A percentile compares a stretch with the other conserved stretches of the same genome.
Conservation (phyloP, 2,113 vertebrate species). For the Nanorana parkeri region DNA sequence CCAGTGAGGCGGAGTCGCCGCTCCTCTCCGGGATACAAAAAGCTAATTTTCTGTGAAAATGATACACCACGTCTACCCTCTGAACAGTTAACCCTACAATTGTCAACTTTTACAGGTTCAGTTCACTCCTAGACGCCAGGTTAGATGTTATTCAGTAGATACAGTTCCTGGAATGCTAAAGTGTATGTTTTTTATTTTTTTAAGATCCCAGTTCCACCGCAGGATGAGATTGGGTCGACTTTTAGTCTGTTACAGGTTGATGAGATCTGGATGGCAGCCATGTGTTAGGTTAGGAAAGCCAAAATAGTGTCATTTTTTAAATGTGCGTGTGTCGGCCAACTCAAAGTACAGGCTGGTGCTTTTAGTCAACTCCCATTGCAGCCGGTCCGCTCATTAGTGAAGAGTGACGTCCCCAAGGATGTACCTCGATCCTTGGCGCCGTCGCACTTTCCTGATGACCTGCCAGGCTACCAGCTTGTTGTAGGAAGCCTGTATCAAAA, state of each 20-base stretch:
- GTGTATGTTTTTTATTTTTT: slow-evolving; percentile 7
- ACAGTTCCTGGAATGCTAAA: slow-evolving; percentile 38
- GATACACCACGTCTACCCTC: slow-evolving; percentile 58
- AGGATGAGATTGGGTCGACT: neutral
- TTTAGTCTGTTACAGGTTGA: slow-evolving; percentile 17
- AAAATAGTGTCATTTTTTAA: neutral
- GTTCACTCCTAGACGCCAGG: slow-evolving; percentile 67
- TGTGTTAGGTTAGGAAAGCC: neutral
- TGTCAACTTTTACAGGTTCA: slow-evolving; percentile 60
- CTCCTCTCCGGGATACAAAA: slow-evolving; percentile 59
- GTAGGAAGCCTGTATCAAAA: neutral
- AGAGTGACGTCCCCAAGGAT: neutral
- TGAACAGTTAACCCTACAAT: slow-evolving; percentile 63
- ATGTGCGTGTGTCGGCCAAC: neutral
- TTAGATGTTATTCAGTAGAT: slow-evolving; percentile 56
- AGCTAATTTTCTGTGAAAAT: slow-evolving; percentile 61
- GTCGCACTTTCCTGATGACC: neutral
- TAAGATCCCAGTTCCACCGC: neutral
- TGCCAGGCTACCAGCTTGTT: neutral
- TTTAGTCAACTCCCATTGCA: neutral
- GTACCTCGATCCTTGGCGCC: neutral
- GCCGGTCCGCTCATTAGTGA: neutral
- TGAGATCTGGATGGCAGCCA: neutral
- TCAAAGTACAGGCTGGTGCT: neutral
- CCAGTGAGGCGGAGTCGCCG: slow-evolving; percentile 70